Percentiles rank a stretch among this genome's conserved stretches.
Conservation (phyloP, 2,888 invertebrate genomes). For the Drosophila emarginata region DNA sequence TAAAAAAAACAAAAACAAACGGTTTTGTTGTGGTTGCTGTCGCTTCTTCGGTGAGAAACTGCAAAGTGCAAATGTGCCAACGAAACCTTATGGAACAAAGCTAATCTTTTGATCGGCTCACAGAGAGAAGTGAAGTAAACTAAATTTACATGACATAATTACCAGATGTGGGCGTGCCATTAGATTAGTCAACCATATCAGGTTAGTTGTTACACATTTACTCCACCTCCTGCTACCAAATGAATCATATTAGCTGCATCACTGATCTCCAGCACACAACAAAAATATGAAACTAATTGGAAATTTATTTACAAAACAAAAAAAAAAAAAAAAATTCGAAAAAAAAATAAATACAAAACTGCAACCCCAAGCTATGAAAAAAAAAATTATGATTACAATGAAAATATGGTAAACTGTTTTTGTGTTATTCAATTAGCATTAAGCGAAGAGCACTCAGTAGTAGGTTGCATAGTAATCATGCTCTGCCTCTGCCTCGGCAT, state of each 20-base stretch:
- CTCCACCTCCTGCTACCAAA: constrained; percentile 16
- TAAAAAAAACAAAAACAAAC: constrained; percentile 40
- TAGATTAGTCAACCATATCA: constrained; percentile 66
- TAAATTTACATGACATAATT: constrained; percentile 57
- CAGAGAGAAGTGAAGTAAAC: constrained; percentile 35
- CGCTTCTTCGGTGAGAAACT: constrained; percentile 55
- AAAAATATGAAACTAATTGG: constrained; percentile 50
- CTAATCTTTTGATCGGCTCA: constrained; percentile 45
- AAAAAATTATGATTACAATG: constrained; percentile 54
- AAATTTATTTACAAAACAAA: constrained; percentile 35
- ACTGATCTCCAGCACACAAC: constrained; percentile 36
- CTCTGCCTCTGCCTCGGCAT: constrained; percentile 31
- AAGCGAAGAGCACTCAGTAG: constrained; percentile 36
- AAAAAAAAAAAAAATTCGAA: constrained; percentile 23
- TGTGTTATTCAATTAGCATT: constrained; percentile 12
- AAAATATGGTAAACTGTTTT: constrained; percentile 52
- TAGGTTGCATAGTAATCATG: constrained; percentile 63
- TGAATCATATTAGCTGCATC: constrained; percentile 57
- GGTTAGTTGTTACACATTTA: constrained; percentile 40
- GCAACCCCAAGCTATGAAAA: constrained; percentile 26
- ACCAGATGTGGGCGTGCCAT: constrained; percentile 51
- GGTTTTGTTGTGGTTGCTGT: constrained; percentile 41
- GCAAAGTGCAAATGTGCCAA: constrained; percentile 23
- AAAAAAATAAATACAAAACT: too few species aligned
- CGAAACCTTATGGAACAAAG: constrained; percentile 27